Conservation (phyloP, 2,113 vertebrate genomes). For the Sinocyclocheilus anophthalmus region DNA sequence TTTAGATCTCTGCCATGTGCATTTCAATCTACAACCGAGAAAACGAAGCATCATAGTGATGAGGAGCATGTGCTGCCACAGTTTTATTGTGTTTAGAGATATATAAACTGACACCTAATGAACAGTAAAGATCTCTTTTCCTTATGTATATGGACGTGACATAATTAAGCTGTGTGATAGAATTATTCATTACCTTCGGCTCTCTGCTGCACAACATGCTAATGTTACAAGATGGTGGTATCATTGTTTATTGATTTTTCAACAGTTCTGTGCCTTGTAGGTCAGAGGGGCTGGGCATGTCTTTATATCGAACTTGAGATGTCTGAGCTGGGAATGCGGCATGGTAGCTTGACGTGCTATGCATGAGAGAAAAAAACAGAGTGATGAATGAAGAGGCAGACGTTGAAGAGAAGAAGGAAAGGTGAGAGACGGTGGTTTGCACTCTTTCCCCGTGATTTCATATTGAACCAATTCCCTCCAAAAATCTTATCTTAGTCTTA, state of each 20-base stretch:
- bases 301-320: constrained; percentile 31
- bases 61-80: neutral
- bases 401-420: neutral
- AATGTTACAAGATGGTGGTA: constrained; percentile 25
- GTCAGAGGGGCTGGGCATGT: constrained; percentile 33
- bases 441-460: neutral
- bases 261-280: constrained; percentile 34
- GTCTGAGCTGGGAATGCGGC: neutral
- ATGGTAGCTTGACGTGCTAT: constrained; percentile 30
- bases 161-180: neutral
- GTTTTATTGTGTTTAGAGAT: neutral
- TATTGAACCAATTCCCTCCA: neutral
- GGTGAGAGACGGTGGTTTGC: neutral
- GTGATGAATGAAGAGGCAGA: neutral
- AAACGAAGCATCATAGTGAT: neutral
- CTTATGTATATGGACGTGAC: neutral
- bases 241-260: constrained; percentile 46
- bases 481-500: neutral
- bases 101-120: neutral
- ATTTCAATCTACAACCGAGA: neutral
- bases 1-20: constrained; percentile 11
- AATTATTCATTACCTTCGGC: constrained; percentile 19
- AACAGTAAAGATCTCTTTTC: neutral
- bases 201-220: constrained; percentile 15
- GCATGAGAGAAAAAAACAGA: neutral